phyloP scores from a whole-genome alignment of 2,888 invertebrate species.

The Sepioteuthis lessoniana region DNA sequence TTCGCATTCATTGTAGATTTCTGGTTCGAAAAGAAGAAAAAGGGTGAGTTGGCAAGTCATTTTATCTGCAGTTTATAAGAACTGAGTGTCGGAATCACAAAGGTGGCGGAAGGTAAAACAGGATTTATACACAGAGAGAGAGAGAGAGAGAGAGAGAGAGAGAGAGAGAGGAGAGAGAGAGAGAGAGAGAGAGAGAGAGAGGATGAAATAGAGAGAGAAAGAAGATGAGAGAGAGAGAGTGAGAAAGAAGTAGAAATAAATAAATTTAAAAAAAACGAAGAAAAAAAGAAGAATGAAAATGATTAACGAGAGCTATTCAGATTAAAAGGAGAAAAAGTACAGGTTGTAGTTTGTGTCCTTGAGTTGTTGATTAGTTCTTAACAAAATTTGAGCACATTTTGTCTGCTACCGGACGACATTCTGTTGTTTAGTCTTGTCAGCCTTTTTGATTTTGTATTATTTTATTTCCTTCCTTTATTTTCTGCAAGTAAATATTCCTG shows the following conservation, averaged over 20 bases:
- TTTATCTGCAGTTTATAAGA: constrained; percentile 23
- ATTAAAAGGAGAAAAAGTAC: not conserved
- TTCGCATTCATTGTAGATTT: constrained; percentile 33
- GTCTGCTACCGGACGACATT: not conserved
- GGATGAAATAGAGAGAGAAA: not conserved
- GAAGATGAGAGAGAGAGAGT: too few relatives aligned
- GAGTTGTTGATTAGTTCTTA: constrained; percentile 23
- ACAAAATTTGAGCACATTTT: not conserved
- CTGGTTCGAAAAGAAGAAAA: constrained; percentile 23
- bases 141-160: not conserved
- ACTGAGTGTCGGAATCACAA: constrained; percentile 7
- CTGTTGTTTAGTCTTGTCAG: not conserved
- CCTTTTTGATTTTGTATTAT: not conserved
- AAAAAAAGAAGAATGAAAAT: not conserved
- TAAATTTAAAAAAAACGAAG: too few relatives aligned
- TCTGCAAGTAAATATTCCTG: not conserved
- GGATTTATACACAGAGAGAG: not conserved
- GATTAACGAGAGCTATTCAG: not conserved
- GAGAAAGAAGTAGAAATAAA: too few relatives aligned
- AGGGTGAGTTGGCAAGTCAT: constrained; percentile 21
- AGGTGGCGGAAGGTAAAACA: not conserved
- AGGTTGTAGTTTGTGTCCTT: not conserved
- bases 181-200: not conserved
- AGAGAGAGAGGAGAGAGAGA: too few relatives aligned
- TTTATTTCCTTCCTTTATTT: not conserved